Evolutionary conservation across 2,888 invertebrate species (phyloP).

Genomic region (Tachina fera): DNA sequence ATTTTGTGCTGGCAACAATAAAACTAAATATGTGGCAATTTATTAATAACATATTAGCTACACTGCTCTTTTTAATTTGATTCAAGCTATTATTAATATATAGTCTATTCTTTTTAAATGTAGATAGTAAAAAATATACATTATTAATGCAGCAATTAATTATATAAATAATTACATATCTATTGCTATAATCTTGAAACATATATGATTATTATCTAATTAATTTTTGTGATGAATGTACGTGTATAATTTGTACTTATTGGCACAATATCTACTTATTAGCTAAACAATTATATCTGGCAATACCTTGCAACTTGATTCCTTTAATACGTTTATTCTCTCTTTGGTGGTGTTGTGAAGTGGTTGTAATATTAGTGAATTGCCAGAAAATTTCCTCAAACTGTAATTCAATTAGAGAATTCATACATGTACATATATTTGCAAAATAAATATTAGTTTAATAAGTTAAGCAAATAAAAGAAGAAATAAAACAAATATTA

Average conservation of each 20-base stretch:
- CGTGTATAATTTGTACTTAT: neutral
- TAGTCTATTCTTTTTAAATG: neutral
- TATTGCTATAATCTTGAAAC: neutral
- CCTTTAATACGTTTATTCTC: constrained; percentile 59
- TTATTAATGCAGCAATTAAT: neutral
- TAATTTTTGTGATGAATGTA: neutral
- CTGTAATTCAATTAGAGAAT: constrained; percentile 36
- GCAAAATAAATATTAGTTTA: constrained; percentile 57
- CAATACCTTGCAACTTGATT: constrained; percentile 5
- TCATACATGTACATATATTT: constrained; percentile 7
- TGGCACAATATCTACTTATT: neutral
- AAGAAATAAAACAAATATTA: constrained; percentile 6
- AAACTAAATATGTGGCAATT: constrained; percentile 36
- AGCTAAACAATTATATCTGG: constrained; percentile 16
- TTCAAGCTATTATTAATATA: neutral
- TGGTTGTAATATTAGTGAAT: constrained; percentile 48
- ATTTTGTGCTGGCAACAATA: constrained; percentile 18
- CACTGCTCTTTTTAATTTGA: constrained; percentile 1
- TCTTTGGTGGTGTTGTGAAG: constrained; percentile 62
- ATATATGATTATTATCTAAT: neutral
- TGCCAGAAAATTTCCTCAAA: constrained; percentile 7
- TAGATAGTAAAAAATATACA: neutral
- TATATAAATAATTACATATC: neutral
- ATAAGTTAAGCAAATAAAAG: constrained; percentile 42
- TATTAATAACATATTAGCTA: neutral